Conservation (phyloP, 1,140 invertebrate genomes). For the Idris sp. region DNA sequence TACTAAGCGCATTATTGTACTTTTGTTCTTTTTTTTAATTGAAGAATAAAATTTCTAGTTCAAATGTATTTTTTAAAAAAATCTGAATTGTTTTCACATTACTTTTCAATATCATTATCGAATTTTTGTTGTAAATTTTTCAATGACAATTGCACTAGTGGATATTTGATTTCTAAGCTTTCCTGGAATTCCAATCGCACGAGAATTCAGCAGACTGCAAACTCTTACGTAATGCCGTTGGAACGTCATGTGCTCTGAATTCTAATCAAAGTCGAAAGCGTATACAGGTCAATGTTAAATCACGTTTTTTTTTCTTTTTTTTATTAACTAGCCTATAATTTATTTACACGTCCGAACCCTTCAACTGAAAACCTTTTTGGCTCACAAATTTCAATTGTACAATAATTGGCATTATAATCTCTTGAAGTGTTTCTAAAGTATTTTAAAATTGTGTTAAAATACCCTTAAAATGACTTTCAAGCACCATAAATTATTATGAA, state of each 20-base stretch:
- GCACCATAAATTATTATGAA: too few species aligned
- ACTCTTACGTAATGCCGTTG: conserved; percentile 60
- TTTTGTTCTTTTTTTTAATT: too few species aligned
- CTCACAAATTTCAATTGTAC: too few species aligned
- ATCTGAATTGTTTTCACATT: conserved; percentile 5
- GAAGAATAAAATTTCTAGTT: too few species aligned
- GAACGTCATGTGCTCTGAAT: conserved; percentile 57
- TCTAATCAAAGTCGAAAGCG: conserved; percentile 55
- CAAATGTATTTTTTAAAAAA: too few species aligned
- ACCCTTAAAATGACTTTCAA: too few species aligned
- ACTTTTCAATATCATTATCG: conserved; percentile 12
- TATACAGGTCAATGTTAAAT: conserved; percentile 54
- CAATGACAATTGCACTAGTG: conserved; percentile 45
- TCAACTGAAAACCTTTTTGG: too few species aligned
- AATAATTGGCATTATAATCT: too few species aligned
- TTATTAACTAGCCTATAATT: conserved; percentile 37
- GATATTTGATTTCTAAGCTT: conserved; percentile 59
- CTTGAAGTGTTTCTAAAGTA: too few species aligned
- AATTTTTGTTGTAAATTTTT: conserved; percentile 34
- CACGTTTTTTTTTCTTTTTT: conserved; percentile 50
- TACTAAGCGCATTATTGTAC: too few species aligned
- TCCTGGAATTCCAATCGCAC: conserved; percentile 60
- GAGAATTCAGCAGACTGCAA: conserved; percentile 58
- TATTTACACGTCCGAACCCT: too few species aligned
- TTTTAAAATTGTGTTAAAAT: too few species aligned